Evolutionary conservation across 2,797 vertebrate genomes (phyloP).

Genomic region (Lacerta agilis): DNA sequence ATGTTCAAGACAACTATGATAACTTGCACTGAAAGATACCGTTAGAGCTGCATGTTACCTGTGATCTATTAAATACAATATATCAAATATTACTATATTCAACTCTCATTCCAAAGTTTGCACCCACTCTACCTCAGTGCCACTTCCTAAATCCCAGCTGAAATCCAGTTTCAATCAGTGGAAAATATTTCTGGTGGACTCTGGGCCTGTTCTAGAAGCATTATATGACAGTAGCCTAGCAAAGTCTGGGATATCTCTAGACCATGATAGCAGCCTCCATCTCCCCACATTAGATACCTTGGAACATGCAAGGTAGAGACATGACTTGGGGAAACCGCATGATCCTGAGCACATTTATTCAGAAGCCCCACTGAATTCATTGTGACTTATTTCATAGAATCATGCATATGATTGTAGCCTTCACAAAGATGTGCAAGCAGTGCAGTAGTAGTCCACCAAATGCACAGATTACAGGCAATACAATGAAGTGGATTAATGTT

Average conservation of each 20-base stretch:
- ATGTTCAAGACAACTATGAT: background rate
- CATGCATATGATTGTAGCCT: background rate
- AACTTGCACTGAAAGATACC: background rate
- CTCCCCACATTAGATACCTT: background rate
- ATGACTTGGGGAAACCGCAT: background rate
- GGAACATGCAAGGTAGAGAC: too few species aligned
- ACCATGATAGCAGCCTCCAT: background rate
- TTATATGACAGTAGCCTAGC: background rate
- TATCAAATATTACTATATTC: background rate
- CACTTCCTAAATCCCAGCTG: background rate
- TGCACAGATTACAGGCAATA: background rate
- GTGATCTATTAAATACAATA: background rate
- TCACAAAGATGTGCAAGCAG: background rate
- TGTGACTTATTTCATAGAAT: background rate
- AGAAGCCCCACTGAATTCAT: background rate
- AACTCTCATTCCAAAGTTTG: background rate
- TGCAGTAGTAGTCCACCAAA: background rate
- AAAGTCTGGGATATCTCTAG: background rate
- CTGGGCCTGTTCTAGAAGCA: background rate
- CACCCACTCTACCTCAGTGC: background rate
- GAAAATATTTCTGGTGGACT: background rate
- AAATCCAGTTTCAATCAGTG: background rate
- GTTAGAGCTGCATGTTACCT: background rate
- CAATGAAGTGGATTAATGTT: background rate
- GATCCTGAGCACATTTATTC: background rate